Conservation (phyloP, 2,113 vertebrate species). For the human region DNA sequence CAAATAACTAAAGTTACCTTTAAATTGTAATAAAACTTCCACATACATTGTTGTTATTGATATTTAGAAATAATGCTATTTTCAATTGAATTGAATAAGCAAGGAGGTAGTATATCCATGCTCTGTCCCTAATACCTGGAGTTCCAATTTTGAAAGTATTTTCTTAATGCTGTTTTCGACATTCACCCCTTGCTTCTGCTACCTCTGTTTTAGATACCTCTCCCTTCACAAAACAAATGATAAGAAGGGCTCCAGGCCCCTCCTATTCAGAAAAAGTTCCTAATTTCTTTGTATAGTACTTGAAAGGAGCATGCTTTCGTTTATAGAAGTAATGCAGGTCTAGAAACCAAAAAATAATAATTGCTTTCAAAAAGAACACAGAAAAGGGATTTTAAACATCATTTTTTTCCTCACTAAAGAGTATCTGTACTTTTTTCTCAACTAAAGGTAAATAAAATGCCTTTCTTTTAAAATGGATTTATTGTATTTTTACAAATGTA, state of each 20-base stretch:
- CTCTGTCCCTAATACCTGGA: neutral
- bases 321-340: neutral
- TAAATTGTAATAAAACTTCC: neutral
- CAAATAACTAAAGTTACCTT: neutral
- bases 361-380: neutral
- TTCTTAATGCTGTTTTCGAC: neutral
- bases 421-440: neutral
- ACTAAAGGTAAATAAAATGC: constrained; percentile 22
- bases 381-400: neutral
- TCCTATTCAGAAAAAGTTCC: neutral
- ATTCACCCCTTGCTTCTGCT: neutral
- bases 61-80: neutral
- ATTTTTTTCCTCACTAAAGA: neutral
- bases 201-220: neutral
- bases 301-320: neutral
- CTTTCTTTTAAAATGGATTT: neutral
- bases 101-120: neutral
- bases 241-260: neutral
- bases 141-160: neutral
- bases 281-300: neutral
- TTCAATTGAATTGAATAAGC: neutral
- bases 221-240: neutral
- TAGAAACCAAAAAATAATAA: neutral
- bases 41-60: neutral
- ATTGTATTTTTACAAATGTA: neutral